phyloP scores from a whole-genome alignment of 1,140 invertebrate genomes.

The Drosophila subobscura region DNA sequence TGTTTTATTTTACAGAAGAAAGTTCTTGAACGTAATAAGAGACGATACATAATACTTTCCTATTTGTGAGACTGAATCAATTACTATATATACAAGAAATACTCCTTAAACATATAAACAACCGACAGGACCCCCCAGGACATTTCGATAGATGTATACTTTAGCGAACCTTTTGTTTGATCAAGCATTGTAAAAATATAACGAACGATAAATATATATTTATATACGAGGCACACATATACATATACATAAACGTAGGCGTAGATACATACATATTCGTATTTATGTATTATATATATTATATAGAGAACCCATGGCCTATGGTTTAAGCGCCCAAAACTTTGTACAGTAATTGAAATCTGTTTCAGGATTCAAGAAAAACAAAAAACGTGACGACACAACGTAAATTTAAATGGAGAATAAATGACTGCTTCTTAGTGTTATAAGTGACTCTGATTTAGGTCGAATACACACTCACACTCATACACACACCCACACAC shows the following conservation, averaged over 20 bases:
- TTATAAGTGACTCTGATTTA: slow-evolving; percentile 82
- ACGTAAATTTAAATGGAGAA: slow-evolving; percentile 82
- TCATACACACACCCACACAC: slow-evolving; percentile 1
- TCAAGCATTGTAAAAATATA: slow-evolving; percentile 45
- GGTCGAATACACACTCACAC: slow-evolving; percentile 54
- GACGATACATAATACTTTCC: slow-evolving; percentile 72
- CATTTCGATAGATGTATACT: slow-evolving; percentile 51
- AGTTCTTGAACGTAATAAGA: slow-evolving; percentile 25
- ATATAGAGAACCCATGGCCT: slow-evolving; percentile 46
- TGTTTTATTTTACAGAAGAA: slow-evolving; percentile 6
- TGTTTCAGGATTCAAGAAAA: slow-evolving; percentile 76
- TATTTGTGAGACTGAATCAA: slow-evolving; percentile 80
- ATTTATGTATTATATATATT: slow-evolving; percentile 22
- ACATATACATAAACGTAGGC: slow-evolving; percentile 38
- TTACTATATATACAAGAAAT: slow-evolving; percentile 71
- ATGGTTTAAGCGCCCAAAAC: slow-evolving; percentile 50
- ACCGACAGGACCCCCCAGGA: slow-evolving; percentile 32
- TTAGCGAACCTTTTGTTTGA: slow-evolving; percentile 47
- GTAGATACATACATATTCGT: slow-evolving; percentile 37
- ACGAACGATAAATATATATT: slow-evolving; percentile 44
- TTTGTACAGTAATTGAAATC: slow-evolving; percentile 81
- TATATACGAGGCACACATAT: slow-evolving; percentile 41
- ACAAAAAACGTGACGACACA: slow-evolving; percentile 65
- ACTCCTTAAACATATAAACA: slow-evolving; percentile 51
- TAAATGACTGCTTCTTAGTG: slow-evolving; percentile 82